Percentiles rank a stretch among this genome's conserved stretches.
These are phyloP conservation scores for Todus mexicanus DNA, from an alignment of 2,797 vertebrate genomes.

Conservation along the genomic window DNA sequence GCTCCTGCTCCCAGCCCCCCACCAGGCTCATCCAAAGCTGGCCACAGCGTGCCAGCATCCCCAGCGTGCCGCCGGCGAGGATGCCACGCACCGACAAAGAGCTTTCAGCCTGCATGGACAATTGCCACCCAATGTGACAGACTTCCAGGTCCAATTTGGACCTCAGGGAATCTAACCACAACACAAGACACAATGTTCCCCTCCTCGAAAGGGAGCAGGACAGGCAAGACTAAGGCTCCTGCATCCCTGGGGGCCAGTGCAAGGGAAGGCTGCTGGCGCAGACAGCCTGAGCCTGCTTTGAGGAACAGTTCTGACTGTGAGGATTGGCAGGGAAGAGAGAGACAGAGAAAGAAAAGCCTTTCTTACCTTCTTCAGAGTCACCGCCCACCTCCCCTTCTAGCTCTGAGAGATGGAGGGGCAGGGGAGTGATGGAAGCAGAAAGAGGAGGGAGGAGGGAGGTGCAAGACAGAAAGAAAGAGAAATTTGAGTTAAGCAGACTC, in stretches of 20 bases:
- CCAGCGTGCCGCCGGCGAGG: fast-evolving
- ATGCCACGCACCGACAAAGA: neutral
- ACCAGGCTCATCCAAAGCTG: neutral
- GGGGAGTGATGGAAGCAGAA: neutral
- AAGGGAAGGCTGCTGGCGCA: neutral
- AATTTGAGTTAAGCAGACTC: conserved; percentile 32
- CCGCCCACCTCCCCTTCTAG: conserved; percentile 75
- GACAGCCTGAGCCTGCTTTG: neutral
- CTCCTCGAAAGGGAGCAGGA: neutral
- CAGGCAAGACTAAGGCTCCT: neutral
- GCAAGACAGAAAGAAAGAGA: conserved; percentile 45
- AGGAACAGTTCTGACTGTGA: neutral
- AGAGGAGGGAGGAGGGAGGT: conserved; percentile 12
- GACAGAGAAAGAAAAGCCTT: neutral
- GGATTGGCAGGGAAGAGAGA: neutral
- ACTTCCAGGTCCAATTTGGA: neutral
- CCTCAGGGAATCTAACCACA: neutral
- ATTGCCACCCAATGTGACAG: neutral
- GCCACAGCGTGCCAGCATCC: fast-evolving
- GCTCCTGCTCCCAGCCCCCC: neutral
- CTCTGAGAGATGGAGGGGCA: conserved; percentile 69
- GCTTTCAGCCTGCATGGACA: neutral
- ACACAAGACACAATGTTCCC: neutral
- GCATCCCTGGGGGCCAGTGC: neutral
- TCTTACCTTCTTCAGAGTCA: conserved; percentile 88